Evolutionary conservation across 2,113 vertebrate species (phyloP).

Genomic region (Beaufortia kweichowensis): DNA sequence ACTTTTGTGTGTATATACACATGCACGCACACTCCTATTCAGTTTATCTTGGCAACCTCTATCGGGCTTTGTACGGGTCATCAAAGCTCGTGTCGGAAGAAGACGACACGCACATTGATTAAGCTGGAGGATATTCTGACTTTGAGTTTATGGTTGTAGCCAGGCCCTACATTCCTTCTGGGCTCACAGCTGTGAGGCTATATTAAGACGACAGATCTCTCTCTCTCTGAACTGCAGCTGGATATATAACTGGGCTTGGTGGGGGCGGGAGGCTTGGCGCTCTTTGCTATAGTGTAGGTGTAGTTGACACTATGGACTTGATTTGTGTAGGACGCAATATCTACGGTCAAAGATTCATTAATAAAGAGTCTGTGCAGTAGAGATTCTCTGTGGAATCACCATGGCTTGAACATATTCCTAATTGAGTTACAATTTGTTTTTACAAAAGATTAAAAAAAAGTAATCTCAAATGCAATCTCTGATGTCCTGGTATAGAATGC

Average conservation of each 20-base stretch:
- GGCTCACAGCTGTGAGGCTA: conserved; percentile 48
- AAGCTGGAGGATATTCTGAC: conserved; percentile 44
- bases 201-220: conserved; percentile 47
- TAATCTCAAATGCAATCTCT: too few species aligned
- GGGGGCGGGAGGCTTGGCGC: conserved; percentile 32
- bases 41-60: conserved; percentile 21
- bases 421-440: neutral
- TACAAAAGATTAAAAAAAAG: too few species aligned
- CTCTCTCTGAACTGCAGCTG: conserved; percentile 47
- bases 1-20: neutral
- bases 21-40: conserved; percentile 8
- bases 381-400: neutral
- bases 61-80: conserved; percentile 34
- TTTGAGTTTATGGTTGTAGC: conserved; percentile 41
- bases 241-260: conserved; percentile 38
- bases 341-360: conserved; percentile 23
- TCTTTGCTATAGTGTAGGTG: conserved; percentile 47
- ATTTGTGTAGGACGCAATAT: conserved; percentile 43
- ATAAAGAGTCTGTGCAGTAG: neutral
- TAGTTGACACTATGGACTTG: conserved; percentile 43
- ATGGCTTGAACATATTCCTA: neutral
- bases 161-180: conserved; percentile 40
- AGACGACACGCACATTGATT: conserved; percentile 29
- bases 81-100: conserved; percentile 39
- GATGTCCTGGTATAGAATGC: too few species aligned